Conservation (phyloP, 2,113 vertebrate genomes). For the Panurus biarmicus region DNA sequence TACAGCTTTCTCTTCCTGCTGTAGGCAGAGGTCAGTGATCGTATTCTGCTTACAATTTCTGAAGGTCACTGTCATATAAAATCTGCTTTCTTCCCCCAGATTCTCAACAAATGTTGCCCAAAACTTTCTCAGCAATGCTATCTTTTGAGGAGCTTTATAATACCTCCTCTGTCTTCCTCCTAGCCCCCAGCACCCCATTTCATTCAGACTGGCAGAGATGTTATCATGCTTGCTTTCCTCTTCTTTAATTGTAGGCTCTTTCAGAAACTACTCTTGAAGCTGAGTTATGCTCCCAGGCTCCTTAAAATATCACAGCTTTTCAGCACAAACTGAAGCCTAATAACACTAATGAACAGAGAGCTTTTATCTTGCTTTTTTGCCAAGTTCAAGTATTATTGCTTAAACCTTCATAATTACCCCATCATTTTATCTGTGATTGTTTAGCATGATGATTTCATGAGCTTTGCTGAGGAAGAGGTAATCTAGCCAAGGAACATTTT, state of each 20-base stretch:
- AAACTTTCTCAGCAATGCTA: neutral
- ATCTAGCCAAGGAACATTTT: conserved; percentile 12
- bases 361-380: conserved; percentile 35
- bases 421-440: conserved; percentile 27
- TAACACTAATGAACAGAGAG: conserved; percentile 13
- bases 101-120: neutral
- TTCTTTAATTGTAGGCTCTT: neutral
- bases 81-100: neutral
- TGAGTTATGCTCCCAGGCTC: neutral
- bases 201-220: neutral
- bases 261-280: neutral
- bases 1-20: neutral
- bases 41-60: neutral
- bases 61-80: neutral
- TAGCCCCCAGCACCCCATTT: neutral
- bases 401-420: conserved; percentile 28
- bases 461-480: conserved; percentile 26
- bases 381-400: conserved; percentile 20
- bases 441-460: neutral
- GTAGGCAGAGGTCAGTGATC: neutral
- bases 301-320: conserved; percentile 44
- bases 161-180: neutral
- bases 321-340: neutral
- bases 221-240: neutral
- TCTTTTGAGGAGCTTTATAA: neutral